Percentiles rank a stretch among this genome's conserved stretches.
These are phyloP conservation scores for Hypothenemus hampei DNA, from an alignment of 1,140 invertebrate species.

Conservation along the genomic window DNA sequence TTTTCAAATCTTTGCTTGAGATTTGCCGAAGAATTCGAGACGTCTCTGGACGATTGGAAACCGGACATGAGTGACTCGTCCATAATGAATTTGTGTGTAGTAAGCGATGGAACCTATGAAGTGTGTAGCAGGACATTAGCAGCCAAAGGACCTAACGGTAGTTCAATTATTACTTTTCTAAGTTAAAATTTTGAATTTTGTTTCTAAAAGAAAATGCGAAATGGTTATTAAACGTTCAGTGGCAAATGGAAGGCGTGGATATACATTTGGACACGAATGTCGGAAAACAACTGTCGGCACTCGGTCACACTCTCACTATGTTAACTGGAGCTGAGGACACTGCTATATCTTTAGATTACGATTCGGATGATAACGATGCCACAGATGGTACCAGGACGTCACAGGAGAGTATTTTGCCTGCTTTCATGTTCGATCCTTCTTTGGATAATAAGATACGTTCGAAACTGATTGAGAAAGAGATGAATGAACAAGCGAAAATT, in stretches of 20 bases:
- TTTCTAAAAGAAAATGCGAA: conserved; percentile 80
- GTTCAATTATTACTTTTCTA: neutral
- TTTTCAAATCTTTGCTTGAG: conserved; percentile 85
- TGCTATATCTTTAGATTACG: conserved; percentile 62
- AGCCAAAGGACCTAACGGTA: conserved; percentile 64
- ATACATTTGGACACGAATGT: conserved; percentile 95
- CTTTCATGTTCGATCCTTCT: conserved; percentile 79
- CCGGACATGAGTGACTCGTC: conserved; percentile 75
- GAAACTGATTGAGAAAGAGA: conserved; percentile 93
- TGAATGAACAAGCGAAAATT: conserved; percentile 93
- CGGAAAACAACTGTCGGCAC: conserved; percentile 88
- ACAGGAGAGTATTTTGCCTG: conserved; percentile 71
- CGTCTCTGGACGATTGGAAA: conserved; percentile 95
- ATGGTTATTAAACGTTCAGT: conserved; percentile 96
- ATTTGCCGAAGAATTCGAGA: conserved; percentile 96
- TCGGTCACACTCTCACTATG: conserved; percentile 93
- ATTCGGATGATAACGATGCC: conserved; percentile 72
- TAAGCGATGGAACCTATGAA: conserved; percentile 97
- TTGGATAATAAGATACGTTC: conserved; percentile 85
- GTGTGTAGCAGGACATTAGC: conserved; percentile 89
- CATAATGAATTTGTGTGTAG: conserved; percentile 93
- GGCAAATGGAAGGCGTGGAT: conserved; percentile 99
- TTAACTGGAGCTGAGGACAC: conserved; percentile 79
- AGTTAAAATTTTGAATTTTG: neutral
- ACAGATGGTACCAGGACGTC: conserved; percentile 56